These are phyloP conservation scores for Upupa epops DNA, from an alignment of 2,113 vertebrate species.

Conservation along the genomic window DNA sequence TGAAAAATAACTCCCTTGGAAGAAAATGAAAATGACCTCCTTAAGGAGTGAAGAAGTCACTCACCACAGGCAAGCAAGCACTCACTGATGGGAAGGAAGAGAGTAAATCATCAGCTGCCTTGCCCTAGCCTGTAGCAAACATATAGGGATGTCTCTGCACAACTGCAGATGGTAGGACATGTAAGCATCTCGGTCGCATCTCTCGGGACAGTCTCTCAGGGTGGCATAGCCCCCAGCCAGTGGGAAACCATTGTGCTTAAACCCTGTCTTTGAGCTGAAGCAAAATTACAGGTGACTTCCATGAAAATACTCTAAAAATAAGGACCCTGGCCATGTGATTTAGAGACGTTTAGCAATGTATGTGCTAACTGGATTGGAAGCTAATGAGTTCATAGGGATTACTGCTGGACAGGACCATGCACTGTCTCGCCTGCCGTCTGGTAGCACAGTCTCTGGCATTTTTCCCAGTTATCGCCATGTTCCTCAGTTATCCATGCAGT, in stretches of 20 bases:
- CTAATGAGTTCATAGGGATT: not conserved
- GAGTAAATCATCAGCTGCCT: not conserved
- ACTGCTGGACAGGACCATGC: not conserved
- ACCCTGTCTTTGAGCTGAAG: not conserved
- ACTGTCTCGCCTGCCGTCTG: not conserved
- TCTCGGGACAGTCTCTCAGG: not conserved
- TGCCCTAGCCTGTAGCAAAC: fast-evolving
- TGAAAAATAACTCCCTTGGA: not conserved
- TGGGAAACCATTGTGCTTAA: not conserved
- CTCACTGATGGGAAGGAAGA: fast-evolving
- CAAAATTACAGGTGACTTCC: not conserved
- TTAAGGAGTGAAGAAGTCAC: not conserved
- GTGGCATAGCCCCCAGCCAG: not conserved
- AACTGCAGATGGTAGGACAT: not conserved
- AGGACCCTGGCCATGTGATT: not conserved
- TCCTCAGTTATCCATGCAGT: not conserved
- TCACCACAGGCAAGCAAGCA: not conserved
- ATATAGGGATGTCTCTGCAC: fast-evolving
- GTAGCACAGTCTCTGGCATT: not conserved
- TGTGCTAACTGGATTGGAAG: not conserved
- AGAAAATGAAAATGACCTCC: not conserved
- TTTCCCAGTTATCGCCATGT: not conserved
- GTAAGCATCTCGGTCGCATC: not conserved
- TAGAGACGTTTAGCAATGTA: not conserved
- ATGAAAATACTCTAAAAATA: not conserved